A percentile compares a stretch with the other conserved stretches of the same genome.
phyloP scores from a whole-genome alignment of 2,888 invertebrate species.

The Cheilosia vulpina region DNA sequence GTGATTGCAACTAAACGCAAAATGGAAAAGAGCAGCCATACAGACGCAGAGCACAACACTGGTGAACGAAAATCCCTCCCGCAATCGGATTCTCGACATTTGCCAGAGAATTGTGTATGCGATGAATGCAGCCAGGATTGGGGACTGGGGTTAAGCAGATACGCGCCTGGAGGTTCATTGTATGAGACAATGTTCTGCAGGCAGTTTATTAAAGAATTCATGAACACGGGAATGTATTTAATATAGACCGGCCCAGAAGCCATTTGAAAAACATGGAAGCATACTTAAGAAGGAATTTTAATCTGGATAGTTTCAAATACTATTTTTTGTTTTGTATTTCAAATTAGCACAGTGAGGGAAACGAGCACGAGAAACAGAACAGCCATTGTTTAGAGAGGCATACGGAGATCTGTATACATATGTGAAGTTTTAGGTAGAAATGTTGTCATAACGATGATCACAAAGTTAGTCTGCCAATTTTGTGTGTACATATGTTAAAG shows the following conservation, averaged over 20 bases:
- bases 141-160: slow-evolving; percentile 13
- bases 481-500: no score
- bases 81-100: slow-evolving; percentile 53
- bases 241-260: background rate
- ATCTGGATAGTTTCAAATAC: background rate
- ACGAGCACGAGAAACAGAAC: background rate
- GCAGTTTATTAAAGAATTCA: slow-evolving; percentile 31
- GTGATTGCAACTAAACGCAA: slow-evolving; percentile 50
- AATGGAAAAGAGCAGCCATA: slow-evolving; percentile 49
- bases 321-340: background rate
- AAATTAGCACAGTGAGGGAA: background rate
- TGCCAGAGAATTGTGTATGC: slow-evolving; percentile 40
- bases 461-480: no score
- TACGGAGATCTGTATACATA: no score
- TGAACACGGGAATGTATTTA: background rate
- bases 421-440: no score
- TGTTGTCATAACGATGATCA: no score
- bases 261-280: slow-evolving; percentile 2
- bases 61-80: slow-evolving; percentile 26
- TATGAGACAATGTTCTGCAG: slow-evolving; percentile 12
- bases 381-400: background rate
- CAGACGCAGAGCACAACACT: slow-evolving; percentile 13
- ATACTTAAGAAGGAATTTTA: background rate
- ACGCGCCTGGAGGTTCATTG: slow-evolving; percentile 13
- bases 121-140: slow-evolving; percentile 36